Evolutionary conservation across 2,113 vertebrate species (phyloP), one percentile per base, ranked within the genome.

Genomic region (Camelus bactrianus): DNA sequence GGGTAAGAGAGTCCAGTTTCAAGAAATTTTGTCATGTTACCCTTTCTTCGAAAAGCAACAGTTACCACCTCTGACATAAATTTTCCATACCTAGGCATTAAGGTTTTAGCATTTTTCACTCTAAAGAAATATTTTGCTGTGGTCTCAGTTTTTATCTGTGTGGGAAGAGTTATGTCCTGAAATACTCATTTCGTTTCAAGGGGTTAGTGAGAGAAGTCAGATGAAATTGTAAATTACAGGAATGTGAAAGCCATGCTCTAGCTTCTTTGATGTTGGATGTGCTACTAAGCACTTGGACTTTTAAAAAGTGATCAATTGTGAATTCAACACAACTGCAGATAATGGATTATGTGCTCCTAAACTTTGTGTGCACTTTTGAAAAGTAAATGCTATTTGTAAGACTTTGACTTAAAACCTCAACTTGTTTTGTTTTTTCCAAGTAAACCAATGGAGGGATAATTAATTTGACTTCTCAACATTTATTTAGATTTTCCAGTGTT

Each of bases 11-110:
- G 83, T 58, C 14, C 38, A 79, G 48, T 94, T 86, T 95, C 60
- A 69, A 92, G 76, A 89, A 89, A 77, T 79, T 65, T 62, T 38
- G 8, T 69, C 48, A 35, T 38, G 24, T 82, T 98, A 75, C 83
- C 94, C 94, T 84, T 98, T 98, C 56, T 98, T 93, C 96, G 82
- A 93, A 95, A 98, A 98, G 80, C 82, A 91, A 95, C 92, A 94
- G 84, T 98, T 90, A 42, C 60, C 20, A 82, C 92, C 79, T 97
- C 48, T 87, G 80, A 72, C 97, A 91, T 75, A 60, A 97, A 92
- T 92, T 88, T 97, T 96, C 89, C 95, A 56, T 95, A 96, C 64
- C 7, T 50, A 86, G 16, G 73, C 5, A 88, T 94, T 93, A 95
- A 93, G 73, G 56, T 96, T 97, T 96, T 93, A 96, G 92, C 83